These are phyloP conservation scores for Sebastes miniatus DNA, from an alignment of 2,797 vertebrate species.

Conservation along the genomic window DNA sequence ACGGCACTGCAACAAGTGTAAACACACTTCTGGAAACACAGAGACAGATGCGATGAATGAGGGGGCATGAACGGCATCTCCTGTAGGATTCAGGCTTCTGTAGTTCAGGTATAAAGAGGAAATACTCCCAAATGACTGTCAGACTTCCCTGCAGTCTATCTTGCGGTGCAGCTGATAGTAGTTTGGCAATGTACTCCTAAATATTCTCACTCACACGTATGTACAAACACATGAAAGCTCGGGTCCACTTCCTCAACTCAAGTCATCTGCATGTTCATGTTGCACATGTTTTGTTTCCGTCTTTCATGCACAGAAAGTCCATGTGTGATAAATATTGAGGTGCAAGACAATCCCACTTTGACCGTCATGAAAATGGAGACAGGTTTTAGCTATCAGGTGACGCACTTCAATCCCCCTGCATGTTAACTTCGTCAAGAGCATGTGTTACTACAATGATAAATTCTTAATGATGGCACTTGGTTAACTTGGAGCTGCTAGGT, in stretches of 20 bases:
- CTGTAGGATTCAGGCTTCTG: not conserved
- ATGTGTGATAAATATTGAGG: not conserved
- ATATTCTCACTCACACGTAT: not conserved
- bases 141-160: not conserved
- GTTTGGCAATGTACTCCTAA: not conserved
- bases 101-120: not conserved
- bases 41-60: not conserved
- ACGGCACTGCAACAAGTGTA: constrained; percentile 13
- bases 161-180: not conserved
- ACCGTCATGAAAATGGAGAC: not conserved
- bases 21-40: constrained; percentile 20
- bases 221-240: not conserved
- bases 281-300: not conserved
- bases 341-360: not conserved
- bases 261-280: not conserved
- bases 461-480: constrained; percentile 13
- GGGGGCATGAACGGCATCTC: not conserved
- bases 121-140: not conserved
- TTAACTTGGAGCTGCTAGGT: not conserved
- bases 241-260: not conserved
- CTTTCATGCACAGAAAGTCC: not conserved
- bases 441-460: not conserved
- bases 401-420: not conserved
- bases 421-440: not conserved
- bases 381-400: not conserved